Conservation (phyloP, 1,140 invertebrate species). For the Drosophila busckii region DNA sequence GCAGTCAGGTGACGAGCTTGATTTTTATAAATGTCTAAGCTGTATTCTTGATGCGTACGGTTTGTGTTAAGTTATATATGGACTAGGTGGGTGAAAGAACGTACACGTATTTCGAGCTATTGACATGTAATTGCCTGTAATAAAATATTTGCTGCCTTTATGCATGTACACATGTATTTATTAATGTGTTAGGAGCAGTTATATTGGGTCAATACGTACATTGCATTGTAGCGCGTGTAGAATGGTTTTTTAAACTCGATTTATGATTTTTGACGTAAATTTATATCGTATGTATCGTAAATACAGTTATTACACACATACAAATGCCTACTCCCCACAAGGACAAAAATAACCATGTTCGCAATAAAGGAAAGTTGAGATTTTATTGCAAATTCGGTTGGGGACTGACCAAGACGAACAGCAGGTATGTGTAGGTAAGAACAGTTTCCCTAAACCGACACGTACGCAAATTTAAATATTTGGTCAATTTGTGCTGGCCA, state of each 20-base stretch:
- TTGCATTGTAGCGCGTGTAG: neutral
- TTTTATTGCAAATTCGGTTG: slow-evolving; percentile 50
- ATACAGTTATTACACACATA: slow-evolving; percentile 40
- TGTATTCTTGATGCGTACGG: no score
- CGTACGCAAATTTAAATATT: no score
- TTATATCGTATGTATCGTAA: slow-evolving; percentile 40
- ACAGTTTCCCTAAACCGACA: no score
- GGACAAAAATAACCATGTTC: slow-evolving; percentile 6
- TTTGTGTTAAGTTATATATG: no score
- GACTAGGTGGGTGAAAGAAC: no score
- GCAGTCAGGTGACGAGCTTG: slow-evolving; percentile 7
- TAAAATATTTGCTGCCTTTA: slow-evolving; percentile 33
- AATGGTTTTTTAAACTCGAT: slow-evolving; percentile 50
- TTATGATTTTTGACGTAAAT: slow-evolving; percentile 35
- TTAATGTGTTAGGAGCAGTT: no score
- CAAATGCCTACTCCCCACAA: neutral
- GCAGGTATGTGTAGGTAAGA: no score
- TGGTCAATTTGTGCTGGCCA: no score
- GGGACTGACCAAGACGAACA: no score
- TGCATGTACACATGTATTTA: no score
- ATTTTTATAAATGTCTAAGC: no score
- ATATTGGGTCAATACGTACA: slow-evolving; percentile 15
- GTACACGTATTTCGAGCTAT: slow-evolving; percentile 1
- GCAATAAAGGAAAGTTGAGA: slow-evolving; percentile 30
- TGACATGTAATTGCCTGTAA: slow-evolving; percentile 42